Conservation (phyloP, 2,888 invertebrate species). For the Bombylius discolor region DNA sequence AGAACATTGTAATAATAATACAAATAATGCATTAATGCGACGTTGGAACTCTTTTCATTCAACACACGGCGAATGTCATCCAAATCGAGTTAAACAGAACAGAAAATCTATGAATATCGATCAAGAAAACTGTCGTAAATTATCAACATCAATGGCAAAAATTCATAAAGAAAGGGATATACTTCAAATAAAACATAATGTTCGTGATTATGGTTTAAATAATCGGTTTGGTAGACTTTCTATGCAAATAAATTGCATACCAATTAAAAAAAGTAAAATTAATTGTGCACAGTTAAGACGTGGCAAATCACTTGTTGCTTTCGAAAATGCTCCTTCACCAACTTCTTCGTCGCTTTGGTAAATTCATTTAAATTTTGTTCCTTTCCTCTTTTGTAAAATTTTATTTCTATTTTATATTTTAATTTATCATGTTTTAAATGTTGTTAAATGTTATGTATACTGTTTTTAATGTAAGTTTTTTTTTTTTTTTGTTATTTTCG, state of each 20-base stretch:
- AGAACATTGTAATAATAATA: not conserved
- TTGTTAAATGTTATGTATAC: too few species aligned
- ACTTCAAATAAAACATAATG: too few species aligned
- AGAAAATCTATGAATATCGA: constrained; percentile 11
- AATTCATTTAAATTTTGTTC: not conserved
- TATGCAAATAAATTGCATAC: too few species aligned
- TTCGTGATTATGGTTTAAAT: too few species aligned
- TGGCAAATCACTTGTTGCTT: constrained; percentile 8
- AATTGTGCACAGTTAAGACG: not conserved
- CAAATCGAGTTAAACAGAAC: constrained; percentile 16
- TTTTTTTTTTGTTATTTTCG: too few species aligned
- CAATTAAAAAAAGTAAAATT: too few species aligned
- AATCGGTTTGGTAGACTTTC: too few species aligned
- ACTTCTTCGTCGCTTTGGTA: not conserved
- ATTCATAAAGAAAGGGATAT: not conserved
- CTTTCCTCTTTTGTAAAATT: too few species aligned
- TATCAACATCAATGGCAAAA: not conserved
- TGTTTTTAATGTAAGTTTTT: too few species aligned
- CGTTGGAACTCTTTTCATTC: constrained; percentile 19
- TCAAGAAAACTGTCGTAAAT: not conserved
- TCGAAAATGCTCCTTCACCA: not conserved
- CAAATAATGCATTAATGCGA: constrained; percentile 5
- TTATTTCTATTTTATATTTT: too few species aligned
- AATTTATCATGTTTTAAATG: too few species aligned
- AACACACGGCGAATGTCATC: constrained; percentile 17